A percentile compares a stretch with the other conserved stretches of the same genome.
Conservation (phyloP, 2,888 invertebrate species). For the Siphlonurus alternatus region DNA sequence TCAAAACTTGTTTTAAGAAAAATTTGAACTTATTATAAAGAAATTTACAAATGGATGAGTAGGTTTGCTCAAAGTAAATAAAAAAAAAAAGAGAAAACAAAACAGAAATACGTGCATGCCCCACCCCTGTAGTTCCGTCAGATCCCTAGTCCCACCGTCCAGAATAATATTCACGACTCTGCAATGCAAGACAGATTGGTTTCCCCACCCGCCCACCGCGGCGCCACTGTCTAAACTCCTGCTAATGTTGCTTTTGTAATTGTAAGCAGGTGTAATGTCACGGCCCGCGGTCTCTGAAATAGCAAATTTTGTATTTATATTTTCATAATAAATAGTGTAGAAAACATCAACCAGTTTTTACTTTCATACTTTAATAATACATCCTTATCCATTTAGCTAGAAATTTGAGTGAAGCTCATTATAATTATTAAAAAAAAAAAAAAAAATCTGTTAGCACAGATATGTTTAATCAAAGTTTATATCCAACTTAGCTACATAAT, state of each 20-base stretch:
- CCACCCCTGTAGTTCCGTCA: neutral
- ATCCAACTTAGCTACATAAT: too few relatives aligned
- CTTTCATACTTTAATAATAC: too few relatives aligned
- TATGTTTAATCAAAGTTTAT: too few relatives aligned
- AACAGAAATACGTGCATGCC: neutral
- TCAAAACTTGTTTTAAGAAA: too few relatives aligned
- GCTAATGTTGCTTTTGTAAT: too few relatives aligned
- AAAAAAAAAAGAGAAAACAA: too few relatives aligned
- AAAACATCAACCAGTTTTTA: slow-evolving; percentile 17
- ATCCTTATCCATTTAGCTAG: too few relatives aligned
- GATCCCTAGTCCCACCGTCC: neutral
- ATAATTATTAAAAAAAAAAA: too few relatives aligned
- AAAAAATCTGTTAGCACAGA: too few relatives aligned
- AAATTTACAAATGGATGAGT: neutral
- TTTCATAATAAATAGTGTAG: slow-evolving; percentile 36
- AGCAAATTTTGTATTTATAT: slow-evolving; percentile 34
- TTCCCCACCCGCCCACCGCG: neutral
- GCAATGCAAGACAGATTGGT: neutral
- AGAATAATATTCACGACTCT: neutral
- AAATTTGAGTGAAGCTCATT: too few relatives aligned
- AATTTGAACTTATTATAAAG: too few relatives aligned
- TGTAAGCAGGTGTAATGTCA: too few relatives aligned
- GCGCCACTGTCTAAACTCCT: neutral
- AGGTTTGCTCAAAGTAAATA: neutral
- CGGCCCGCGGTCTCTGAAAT: slow-evolving; percentile 20